phyloP scores from a whole-genome alignment of 64 coral and sea anemone genomes.

The Stichodactyla helianthus region DNA sequence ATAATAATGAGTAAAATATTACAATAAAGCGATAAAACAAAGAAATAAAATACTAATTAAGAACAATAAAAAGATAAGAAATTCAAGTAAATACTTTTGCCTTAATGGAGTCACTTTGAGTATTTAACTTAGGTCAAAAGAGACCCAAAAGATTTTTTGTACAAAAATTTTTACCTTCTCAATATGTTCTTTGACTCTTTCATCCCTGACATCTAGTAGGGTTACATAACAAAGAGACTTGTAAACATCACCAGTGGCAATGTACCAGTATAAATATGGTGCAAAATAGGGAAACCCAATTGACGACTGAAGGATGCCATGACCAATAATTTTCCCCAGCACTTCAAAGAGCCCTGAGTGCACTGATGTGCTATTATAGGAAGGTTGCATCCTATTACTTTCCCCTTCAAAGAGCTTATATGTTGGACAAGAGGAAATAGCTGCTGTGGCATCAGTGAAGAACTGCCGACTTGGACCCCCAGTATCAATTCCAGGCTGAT shows the following conservation, averaged over 20 bases:
- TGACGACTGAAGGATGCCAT: conserved; percentile 12
- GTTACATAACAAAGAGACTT: conserved; percentile 26
- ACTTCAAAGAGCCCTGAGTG: conserved; percentile 26
- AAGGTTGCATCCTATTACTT: conserved; percentile 15
- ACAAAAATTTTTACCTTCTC: conserved; percentile 4
- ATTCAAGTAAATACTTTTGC: too few relatives aligned
- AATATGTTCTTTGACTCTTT: neutral
- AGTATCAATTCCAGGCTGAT: conserved; percentile 11
- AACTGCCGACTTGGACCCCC: conserved; percentile 12
- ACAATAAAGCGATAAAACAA: too few relatives aligned
- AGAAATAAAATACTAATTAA: too few relatives aligned
- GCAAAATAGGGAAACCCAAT: conserved; percentile 40
- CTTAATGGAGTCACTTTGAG: too few relatives aligned
- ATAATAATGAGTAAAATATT: too few relatives aligned
- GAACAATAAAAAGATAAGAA: too few relatives aligned
- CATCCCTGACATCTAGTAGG: conserved; percentile 15
- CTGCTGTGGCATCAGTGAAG: conserved; percentile 22
- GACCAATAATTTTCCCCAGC: neutral
- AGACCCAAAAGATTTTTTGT: too few relatives aligned
- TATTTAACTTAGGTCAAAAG: too few relatives aligned
- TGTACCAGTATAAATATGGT: conserved; percentile 29
- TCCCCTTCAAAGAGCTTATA: conserved; percentile 17
- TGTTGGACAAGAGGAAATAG: conserved; percentile 7
- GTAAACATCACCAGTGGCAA: conserved; percentile 43
- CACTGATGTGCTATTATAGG: conserved; percentile 30